Evolutionary conservation across 1,140 invertebrate genomes (phyloP).

Genomic region (Ladona fulva): DNA sequence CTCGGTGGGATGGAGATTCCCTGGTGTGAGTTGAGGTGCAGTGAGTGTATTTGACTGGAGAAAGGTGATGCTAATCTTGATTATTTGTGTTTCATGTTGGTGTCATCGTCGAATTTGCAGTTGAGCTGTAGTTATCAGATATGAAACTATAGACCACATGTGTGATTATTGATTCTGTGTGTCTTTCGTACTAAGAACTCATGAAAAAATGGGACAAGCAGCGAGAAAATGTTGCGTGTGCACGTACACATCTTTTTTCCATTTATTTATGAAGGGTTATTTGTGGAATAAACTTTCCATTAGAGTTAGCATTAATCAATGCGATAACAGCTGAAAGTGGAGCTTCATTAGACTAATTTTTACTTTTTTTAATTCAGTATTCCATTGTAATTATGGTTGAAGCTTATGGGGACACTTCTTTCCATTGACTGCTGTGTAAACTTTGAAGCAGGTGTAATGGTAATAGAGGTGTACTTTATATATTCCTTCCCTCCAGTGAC

Average conservation of each 20-base stretch:
- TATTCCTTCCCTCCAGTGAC: background rate
- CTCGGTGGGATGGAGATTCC: background rate
- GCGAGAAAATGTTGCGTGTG: background rate
- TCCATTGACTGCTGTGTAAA: background rate
- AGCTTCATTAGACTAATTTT: background rate
- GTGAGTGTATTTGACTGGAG: background rate
- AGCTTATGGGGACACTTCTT: background rate
- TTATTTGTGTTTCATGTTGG: conserved; percentile 7
- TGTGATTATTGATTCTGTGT: conserved; percentile 10
- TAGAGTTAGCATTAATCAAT: background rate
- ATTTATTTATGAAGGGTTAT: background rate
- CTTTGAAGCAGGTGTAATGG: background rate
- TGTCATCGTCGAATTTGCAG: background rate
- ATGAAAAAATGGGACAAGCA: background rate
- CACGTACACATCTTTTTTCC: background rate
- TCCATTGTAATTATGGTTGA: conserved; percentile 5
- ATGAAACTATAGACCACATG: background rate
- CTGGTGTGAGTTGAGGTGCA: background rate
- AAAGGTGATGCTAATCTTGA: background rate
- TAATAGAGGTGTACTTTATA: background rate
- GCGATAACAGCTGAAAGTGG: background rate
- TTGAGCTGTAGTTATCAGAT: background rate
- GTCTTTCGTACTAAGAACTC: background rate
- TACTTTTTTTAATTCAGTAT: conserved; percentile 8
- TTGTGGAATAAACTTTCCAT: background rate